Evolutionary conservation across 2,888 invertebrate species (phyloP).

Genomic region (Erebia aethiops): DNA sequence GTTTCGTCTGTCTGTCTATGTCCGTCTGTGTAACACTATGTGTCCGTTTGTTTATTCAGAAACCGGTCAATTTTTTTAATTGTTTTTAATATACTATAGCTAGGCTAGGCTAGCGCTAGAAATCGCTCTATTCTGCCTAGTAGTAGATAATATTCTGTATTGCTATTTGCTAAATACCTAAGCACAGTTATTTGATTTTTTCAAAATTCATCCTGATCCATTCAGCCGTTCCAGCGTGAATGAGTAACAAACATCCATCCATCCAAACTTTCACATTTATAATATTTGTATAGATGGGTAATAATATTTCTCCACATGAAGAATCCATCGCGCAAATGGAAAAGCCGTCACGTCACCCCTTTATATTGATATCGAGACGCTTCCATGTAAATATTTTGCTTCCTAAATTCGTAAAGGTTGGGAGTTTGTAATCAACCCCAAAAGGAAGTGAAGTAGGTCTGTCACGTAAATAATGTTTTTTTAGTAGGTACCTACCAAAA

Average conservation of each 20-base stretch:
- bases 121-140: too few species aligned
- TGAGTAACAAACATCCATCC: too few species aligned
- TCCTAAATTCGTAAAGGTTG: not conserved
- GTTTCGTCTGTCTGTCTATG: not conserved
- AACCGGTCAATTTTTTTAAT: not conserved
- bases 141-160: too few species aligned
- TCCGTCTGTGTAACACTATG: not conserved
- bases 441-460: not conserved
- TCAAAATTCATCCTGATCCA: too few species aligned
- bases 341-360: slow-evolving; percentile 17
- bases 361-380: slow-evolving; percentile 7
- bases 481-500: not conserved
- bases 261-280: too few species aligned
- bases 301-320: slow-evolving; percentile 9
- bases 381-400: slow-evolving; percentile 13
- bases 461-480: not conserved
- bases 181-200: not conserved
- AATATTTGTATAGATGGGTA: too few species aligned
- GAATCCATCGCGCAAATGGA: slow-evolving; percentile 11
- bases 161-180: not conserved
- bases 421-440: not conserved
- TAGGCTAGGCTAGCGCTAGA: too few species aligned
- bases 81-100: too few species aligned
- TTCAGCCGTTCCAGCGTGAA: too few species aligned
- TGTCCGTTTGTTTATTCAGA: not conserved